A percentile compares a stretch with the other conserved stretches of the same genome.
phyloP scores from a whole-genome alignment of 2,113 vertebrate species.

The Bambusicola thoracicus region DNA sequence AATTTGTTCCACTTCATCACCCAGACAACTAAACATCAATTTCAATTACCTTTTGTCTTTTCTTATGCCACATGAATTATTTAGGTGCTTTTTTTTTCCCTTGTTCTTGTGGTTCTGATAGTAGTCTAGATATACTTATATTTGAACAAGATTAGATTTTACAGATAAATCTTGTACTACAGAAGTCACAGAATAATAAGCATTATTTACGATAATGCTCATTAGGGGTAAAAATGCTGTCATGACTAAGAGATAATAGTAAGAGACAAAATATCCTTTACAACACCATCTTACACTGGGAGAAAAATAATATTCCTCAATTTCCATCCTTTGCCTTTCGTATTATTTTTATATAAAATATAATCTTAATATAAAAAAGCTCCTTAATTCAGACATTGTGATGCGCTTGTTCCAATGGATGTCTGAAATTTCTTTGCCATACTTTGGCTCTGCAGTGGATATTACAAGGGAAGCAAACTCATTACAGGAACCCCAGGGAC shows the following conservation, averaged over 20 bases:
- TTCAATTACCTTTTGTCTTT: slow-evolving; percentile 1
- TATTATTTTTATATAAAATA: not conserved
- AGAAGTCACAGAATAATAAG: not conserved
- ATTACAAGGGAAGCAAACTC: not conserved
- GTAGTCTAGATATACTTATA: not conserved
- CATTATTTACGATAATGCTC: not conserved
- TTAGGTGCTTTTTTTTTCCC: not conserved
- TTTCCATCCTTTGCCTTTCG: not conserved
- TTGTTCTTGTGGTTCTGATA: not conserved
- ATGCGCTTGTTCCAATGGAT: not conserved
- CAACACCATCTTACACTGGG: not conserved
- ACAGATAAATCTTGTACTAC: not conserved
- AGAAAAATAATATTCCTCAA: not conserved
- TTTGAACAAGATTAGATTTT: not conserved
- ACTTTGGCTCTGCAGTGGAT: not conserved
- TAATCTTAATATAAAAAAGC: not conserved
- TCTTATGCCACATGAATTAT: not conserved
- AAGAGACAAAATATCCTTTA: not conserved
- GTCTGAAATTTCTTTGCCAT: not conserved
- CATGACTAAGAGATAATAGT: too few species aligned
- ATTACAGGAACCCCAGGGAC: not conserved
- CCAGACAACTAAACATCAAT: not conserved
- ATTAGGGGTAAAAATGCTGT: not conserved
- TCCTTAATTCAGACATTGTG: not conserved
- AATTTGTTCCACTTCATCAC: not conserved